phyloP scores from a whole-genome alignment of 2,888 invertebrate species.

The Prostheceraeus crozeri region DNA sequence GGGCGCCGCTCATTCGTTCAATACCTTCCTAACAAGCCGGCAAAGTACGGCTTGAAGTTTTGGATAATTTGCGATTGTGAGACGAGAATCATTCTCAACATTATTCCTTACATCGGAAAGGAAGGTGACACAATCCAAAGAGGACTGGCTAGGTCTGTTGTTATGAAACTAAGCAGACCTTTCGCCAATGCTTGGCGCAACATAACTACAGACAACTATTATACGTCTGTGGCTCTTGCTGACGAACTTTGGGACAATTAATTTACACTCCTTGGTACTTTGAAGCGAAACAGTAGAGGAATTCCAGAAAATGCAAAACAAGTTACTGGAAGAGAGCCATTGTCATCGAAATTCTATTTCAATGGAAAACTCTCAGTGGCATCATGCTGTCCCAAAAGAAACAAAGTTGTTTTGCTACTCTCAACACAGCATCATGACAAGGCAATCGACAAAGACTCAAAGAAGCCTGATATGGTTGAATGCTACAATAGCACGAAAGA shows the following conservation, averaged over 20 bases:
- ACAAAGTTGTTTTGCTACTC: slow-evolving; percentile 14
- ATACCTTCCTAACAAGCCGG: slow-evolving; percentile 4
- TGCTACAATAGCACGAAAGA: slow-evolving; percentile 27
- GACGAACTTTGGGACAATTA: slow-evolving; percentile 2
- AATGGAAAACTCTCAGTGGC: slow-evolving; percentile 17
- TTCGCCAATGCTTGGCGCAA: slow-evolving; percentile 12
- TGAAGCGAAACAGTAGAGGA: slow-evolving; percentile 15
- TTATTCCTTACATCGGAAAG: slow-evolving; percentile 23
- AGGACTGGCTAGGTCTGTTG: slow-evolving; percentile 16
- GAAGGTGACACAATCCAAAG: slow-evolving; percentile 7
- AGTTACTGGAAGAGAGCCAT: slow-evolving; percentile 1
- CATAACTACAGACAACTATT: slow-evolving; percentile 21
- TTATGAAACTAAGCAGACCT: background rate
- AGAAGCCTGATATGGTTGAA: background rate
- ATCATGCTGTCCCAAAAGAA: slow-evolving; percentile 18
- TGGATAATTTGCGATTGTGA: slow-evolving; percentile 24
- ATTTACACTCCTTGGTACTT: slow-evolving; percentile 13
- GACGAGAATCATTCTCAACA: slow-evolving; percentile 13
- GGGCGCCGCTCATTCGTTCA: slow-evolving; percentile 3
- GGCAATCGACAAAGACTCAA: slow-evolving; percentile 12
- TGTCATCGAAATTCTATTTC: slow-evolving; percentile 14
- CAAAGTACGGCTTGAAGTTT: slow-evolving; percentile 1
- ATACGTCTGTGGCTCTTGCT: slow-evolving; percentile 18
- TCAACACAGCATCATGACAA: slow-evolving; percentile 21
- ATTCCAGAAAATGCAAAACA: slow-evolving; percentile 22